Evolutionary conservation across 2,888 invertebrate species (phyloP).

Genomic region (Lymantria monacha): DNA sequence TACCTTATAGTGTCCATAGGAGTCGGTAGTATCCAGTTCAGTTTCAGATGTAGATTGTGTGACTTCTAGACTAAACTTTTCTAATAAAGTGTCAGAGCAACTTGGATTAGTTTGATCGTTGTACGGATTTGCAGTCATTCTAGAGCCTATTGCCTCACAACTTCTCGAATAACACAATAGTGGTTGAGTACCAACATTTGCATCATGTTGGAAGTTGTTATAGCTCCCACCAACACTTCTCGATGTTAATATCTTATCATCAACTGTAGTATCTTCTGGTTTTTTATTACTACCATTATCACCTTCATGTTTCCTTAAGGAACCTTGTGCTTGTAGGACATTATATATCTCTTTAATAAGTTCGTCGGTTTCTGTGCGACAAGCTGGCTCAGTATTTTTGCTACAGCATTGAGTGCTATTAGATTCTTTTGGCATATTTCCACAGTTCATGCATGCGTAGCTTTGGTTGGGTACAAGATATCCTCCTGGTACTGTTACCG

Average conservation of each 20-base stretch:
- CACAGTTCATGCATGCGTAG: slow-evolving; percentile 54
- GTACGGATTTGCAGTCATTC: slow-evolving; percentile 39
- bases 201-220: slow-evolving; percentile 52
- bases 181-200: slow-evolving; percentile 58
- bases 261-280: slow-evolving; percentile 10
- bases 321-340: slow-evolving; percentile 55
- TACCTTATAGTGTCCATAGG: slow-evolving; percentile 42
- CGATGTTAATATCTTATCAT: slow-evolving; percentile 40
- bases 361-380: slow-evolving; percentile 57
- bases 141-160: slow-evolving; percentile 66
- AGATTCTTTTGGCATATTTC: slow-evolving; percentile 40
- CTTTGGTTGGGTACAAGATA: slow-evolving; percentile 54
- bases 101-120: slow-evolving; percentile 47
- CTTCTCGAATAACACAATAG: slow-evolving; percentile 65
- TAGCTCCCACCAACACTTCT: slow-evolving; percentile 56
- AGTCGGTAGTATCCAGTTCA: slow-evolving; percentile 44
- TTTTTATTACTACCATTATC: slow-evolving; percentile 16
- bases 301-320: slow-evolving; percentile 33
- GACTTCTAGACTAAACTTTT: slow-evolving; percentile 55
- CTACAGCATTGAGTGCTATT: slow-evolving; percentile 32
- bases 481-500: slow-evolving; percentile 47
- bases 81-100: slow-evolving; percentile 64
- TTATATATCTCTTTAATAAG: slow-evolving; percentile 73
- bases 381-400: slow-evolving; percentile 26
- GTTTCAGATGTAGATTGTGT: slow-evolving; percentile 46